Evolutionary conservation across 2,888 invertebrate species (phyloP), one percentile per base, ranked within the genome.

Genomic region (Brachyptera putata): DNA sequence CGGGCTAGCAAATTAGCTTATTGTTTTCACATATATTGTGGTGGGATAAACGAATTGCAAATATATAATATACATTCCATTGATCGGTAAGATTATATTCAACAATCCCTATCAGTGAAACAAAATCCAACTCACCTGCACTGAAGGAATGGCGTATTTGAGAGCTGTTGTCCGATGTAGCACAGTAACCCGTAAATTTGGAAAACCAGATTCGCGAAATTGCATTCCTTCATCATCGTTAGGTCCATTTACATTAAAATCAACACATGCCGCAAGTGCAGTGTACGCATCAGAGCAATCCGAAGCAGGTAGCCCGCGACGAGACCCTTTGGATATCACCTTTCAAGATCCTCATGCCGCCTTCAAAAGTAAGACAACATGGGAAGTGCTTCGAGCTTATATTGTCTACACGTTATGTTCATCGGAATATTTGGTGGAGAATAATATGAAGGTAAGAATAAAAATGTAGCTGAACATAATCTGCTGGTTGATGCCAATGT

Each of bases 351-450:
- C 91, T 24, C 80, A 86, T 69, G 93, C 94, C 67, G 91, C 96
- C 24, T 98, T 94, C 80, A 92, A 93, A 76, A 95, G 95, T 78
- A 97, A 97, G 81, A 93, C 91, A 69, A 95, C 91, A 67, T 85
- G 83, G 78, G 96, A 98, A 77, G 82, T 98, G 67, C 72, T 95
- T 56, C 82, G 97, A 66, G 95, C 94, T 39, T 89, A 93, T 74
- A 70, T 95, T 71, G 96, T 97, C 68, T 95, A 96, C 77, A 86
- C 89, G 73, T 79, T 97, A 74, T 96, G 96, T 77, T 89, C 92
- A 60, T 80, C 90, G 72, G 85, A 89, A 71, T 87, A 85, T 74
- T 77, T 97, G 67, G 96, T 97, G 67, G 90, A 94, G 73, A 85
- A 96, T 78, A 95, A 96, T 74, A 89, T 86, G 80, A 84, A 87